These are phyloP conservation scores for Margaritifera margaritifera DNA, from an alignment of 2,888 invertebrate genomes.

Conservation along the genomic window DNA sequence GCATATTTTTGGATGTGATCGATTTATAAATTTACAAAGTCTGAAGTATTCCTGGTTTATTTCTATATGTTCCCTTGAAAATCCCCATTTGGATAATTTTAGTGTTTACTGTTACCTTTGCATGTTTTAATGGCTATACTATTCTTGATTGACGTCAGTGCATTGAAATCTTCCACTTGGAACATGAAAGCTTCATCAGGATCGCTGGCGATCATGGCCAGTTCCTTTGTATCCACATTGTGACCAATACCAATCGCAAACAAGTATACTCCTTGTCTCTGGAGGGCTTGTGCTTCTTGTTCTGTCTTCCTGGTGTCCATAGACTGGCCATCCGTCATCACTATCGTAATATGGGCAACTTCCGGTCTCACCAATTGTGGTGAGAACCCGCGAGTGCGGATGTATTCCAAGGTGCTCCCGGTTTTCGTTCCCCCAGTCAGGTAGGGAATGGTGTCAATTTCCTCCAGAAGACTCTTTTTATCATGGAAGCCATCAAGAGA, in stretches of 20 bases:
- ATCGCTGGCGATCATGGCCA: constrained; percentile 48
- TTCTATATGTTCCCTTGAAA: too few relatives aligned
- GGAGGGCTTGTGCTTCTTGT: constrained; percentile 28
- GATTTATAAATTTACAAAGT: too few relatives aligned
- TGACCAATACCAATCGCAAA: constrained; percentile 43
- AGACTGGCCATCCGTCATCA: constrained; percentile 51
- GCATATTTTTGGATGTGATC: too few relatives aligned
- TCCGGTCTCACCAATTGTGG: constrained; percentile 14
- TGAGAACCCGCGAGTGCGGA: constrained; percentile 31
- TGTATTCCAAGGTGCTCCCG: constrained; percentile 33
- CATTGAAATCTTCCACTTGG: constrained; percentile 45
- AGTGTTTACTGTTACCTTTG: constrained; percentile 26
- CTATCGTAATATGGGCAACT: constrained; percentile 40
- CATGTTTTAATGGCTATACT: constrained; percentile 48
- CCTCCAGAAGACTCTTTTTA: constrained; percentile 29
- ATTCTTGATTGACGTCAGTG: constrained; percentile 44
- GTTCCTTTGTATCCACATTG: constrained; percentile 42
- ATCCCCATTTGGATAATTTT: too few relatives aligned
- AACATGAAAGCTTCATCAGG: constrained; percentile 53
- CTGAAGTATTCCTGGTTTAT: too few relatives aligned
- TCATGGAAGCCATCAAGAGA: constrained; percentile 28
- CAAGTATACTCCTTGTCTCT: constrained; percentile 30
- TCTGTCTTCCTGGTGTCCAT: constrained; percentile 21
- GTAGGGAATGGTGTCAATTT: constrained; percentile 27
- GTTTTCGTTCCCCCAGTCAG: constrained; percentile 40